Percentiles rank a stretch among this genome's conserved stretches.
These are phyloP conservation scores for Paedocypris sp. DNA, from an alignment of 2,113 vertebrate species.

Conservation along the genomic window DNA sequence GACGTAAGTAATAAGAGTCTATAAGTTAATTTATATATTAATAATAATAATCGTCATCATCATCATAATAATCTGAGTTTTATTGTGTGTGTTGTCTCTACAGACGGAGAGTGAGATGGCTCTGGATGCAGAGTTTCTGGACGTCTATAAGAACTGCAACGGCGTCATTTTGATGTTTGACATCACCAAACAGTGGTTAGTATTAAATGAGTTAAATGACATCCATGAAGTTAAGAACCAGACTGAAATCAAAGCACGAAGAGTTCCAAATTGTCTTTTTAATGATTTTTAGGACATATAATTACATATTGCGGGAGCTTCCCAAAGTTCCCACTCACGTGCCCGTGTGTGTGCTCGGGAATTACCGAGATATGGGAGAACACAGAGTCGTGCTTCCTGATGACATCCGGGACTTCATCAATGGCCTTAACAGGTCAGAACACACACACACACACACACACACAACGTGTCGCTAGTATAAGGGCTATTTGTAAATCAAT, in stretches of 20 bases:
- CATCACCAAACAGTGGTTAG: slow-evolving; percentile 97
- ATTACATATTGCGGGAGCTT: slow-evolving; percentile 86
- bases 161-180: slow-evolving; percentile 99
- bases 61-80: slow-evolving; percentile 24
- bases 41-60: background rate
- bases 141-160: slow-evolving; percentile 96
- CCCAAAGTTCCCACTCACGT: slow-evolving; percentile 91
- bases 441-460: no score
- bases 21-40: no score
- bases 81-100: background rate
- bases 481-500: no score
- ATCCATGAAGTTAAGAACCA: background rate
- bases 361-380: slow-evolving; percentile 95
- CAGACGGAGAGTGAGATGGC: slow-evolving; percentile 85
- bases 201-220: background rate
- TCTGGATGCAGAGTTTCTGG: slow-evolving; percentile 92
- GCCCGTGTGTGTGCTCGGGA: slow-evolving; percentile 89
- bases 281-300: slow-evolving; percentile 75
- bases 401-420: slow-evolving; percentile 80
- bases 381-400: slow-evolving; percentile 86
- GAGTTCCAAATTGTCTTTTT: background rate
- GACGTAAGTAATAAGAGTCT: no score
- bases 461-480: no score
- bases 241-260: background rate
- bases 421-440: slow-evolving; percentile 76